phyloP scores from a whole-genome alignment of 2,888 invertebrate species.

The Rhorus exstirpatorius region DNA sequence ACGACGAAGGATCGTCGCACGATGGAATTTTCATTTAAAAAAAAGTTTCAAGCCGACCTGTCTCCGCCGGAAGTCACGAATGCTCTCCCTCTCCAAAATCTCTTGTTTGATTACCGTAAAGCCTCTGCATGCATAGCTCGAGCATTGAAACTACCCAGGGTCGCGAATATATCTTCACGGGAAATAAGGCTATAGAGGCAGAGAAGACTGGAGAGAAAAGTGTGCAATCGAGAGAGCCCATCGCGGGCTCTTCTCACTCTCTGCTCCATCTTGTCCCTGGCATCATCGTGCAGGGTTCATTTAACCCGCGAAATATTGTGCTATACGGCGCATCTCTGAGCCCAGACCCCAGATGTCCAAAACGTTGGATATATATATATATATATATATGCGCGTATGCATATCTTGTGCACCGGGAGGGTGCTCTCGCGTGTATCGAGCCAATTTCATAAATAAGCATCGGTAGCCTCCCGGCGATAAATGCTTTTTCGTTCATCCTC shows the following conservation, averaged over 20 bases:
- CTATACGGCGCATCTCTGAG: conserved; percentile 16
- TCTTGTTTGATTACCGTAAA: conserved; percentile 15
- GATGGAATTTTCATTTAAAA: no score
- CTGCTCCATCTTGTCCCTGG: not conserved
- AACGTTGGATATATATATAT: conserved; percentile 9
- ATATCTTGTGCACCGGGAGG: conserved; percentile 6
- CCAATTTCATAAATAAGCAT: conserved; percentile 68
- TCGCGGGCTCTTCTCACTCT: conserved; percentile 13
- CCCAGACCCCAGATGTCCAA: conserved; percentile 61
- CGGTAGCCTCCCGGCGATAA: conserved; percentile 57
- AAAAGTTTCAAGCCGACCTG: not conserved
- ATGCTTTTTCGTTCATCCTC: conserved; percentile 34
- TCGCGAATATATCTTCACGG: conserved; percentile 1
- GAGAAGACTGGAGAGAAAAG: not conserved
- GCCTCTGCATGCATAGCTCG: not conserved
- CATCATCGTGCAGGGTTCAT: conserved; percentile 45
- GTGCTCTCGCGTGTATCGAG: conserved; percentile 62
- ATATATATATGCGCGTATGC: not conserved
- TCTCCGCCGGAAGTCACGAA: conserved; percentile 20
- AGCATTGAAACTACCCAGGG: not conserved
- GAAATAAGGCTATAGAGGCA: conserved; percentile 18
- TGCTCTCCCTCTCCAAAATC: not conserved
- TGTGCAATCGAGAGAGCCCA: conserved; percentile 14
- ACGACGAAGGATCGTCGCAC: no score
- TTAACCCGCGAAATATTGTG: conserved; percentile 64